Base-by-base conservation (phyloP, 2,113 vertebrate genomes). In the Pteronura brasiliensis region DNA sequence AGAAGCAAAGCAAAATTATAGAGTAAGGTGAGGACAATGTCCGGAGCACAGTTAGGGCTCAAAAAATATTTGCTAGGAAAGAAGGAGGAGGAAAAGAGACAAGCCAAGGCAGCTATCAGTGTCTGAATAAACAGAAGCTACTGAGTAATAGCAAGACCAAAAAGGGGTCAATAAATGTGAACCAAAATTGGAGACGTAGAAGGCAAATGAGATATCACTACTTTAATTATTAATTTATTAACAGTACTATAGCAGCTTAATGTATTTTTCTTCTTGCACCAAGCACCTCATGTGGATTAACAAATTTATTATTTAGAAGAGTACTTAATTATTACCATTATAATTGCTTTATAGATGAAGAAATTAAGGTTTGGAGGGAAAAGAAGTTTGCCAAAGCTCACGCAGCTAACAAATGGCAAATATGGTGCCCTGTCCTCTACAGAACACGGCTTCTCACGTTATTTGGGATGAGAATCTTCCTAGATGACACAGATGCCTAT, bases 201-300 rank as follows among this genome's bases (percentile, higher is more conserved):
- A 94, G 79, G 96, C 88, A 95, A 52, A 80, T 42, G 86, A 95
- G 82, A 31, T 69, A 76, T 17, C 57, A 61, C 34, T 93, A 65
- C 82, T 93, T 87, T 47, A 95, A 96, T 97, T 77, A 90, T 72
- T 94, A 93, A 91, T 97, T 98, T 94, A 97, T 95, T 97, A 96
- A 89, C 93, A 82, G 76, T 93, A 86, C 83, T 89, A 31, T 87
- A 92, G 87, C 92, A 97, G 61, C 85, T 95, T 95, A 96, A 96
- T 96, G 96, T 59, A 44, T 61, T 96, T 96, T 95, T n/a, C 93
- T 94, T 72, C 77, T 91, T 84, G 82, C 57, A 93, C 65, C 5
- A 76, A 95, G 67, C 82, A 76, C 79, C 89, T 97, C 96, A 83
- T 82, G 74, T 93, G 86, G 91, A 95, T 97, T 69, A 97, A 76